These are phyloP conservation scores for Polyommatus iphigenia DNA, from an alignment of 2,888 invertebrate genomes.

Conservation along the genomic window DNA sequence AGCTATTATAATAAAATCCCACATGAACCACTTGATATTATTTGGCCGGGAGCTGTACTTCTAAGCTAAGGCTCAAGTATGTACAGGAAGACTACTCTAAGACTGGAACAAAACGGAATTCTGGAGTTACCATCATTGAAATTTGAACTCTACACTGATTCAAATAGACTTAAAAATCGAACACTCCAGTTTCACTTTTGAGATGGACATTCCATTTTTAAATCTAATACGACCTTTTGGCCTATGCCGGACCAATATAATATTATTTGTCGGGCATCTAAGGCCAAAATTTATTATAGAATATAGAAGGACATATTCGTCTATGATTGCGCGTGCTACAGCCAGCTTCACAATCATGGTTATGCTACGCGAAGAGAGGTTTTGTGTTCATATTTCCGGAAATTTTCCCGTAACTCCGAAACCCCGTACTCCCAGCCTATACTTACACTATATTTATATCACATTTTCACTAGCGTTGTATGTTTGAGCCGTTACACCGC, in stretches of 20 bases:
- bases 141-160: not conserved
- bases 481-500: constrained; percentile 44
- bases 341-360: too few species aligned
- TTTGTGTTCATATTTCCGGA: not conserved
- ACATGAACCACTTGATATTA: not conserved
- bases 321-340: too few species aligned
- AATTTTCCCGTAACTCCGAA: not conserved
- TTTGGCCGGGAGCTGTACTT: not conserved
- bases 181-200: too few species aligned
- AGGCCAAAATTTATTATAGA: too few species aligned
- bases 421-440: constrained; percentile 8
- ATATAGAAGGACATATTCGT: too few species aligned
- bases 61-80: constrained; percentile 10
- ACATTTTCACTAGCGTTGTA: constrained; percentile 40
- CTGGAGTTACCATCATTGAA: not conserved
- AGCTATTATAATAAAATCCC: too few species aligned
- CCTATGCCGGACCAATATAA: too few species aligned
- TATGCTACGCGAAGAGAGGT: too few species aligned
- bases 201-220: too few species aligned
- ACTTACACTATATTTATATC: constrained; percentile 36
- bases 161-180: not conserved
- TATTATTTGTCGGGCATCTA: too few species aligned
- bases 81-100: constrained; percentile 19
- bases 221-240: too few species aligned
- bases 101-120: not conserved